Base-by-base conservation (phyloP, 2,888 invertebrate species). In the Periphyllus acericola region DNA sequence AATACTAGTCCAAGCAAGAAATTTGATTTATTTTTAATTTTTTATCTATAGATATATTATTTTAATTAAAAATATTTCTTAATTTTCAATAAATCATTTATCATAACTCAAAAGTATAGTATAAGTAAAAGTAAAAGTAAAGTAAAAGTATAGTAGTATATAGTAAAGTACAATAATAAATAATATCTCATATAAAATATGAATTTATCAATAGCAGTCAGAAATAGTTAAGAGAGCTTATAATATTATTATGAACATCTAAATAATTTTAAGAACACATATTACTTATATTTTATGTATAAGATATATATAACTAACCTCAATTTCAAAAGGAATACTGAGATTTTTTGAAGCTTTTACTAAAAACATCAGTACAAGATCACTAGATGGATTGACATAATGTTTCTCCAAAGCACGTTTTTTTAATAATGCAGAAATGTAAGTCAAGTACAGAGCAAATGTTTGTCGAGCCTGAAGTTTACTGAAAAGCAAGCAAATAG, bases 291-390 rank as follows among this genome's bases (percentile, higher is more conserved):
- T 40, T 11, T 46, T 83, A 9, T 46, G 9, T 46, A 66, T 46
- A 76, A 32, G 34, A 60, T 29, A 72, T 60, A 29, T 40, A n/a
- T 52, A 29, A 85, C 76, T 85, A 52, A 86, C 86, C 86, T 86
- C 71, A 19, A 79, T 71, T 52, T 86, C 55, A 80, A 86, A 72
- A 36, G 86, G 86, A 55, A 86, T 55, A 80, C 79, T 86, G 34
- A 86, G 79, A 2, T 79, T 79, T 80, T 79, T 86, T 25, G 86
- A 86, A 86, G 79, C 79, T 79, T 86, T 86, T 55, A 72, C 36
- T 21, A 86, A 79, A 55, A 86, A 79, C 86, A 79, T 78, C 79
- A 78, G 79, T 34, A 79, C 71, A 21, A 86, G 71, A 36, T 86
- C 55, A 32, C 71, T 55, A 36, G 78, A 79, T 25, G 34, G 14